Percentiles rank a stretch among this genome's conserved stretches.
Conservation (phyloP, 2,113 vertebrate genomes). For the Anoplopoma fimbria region DNA sequence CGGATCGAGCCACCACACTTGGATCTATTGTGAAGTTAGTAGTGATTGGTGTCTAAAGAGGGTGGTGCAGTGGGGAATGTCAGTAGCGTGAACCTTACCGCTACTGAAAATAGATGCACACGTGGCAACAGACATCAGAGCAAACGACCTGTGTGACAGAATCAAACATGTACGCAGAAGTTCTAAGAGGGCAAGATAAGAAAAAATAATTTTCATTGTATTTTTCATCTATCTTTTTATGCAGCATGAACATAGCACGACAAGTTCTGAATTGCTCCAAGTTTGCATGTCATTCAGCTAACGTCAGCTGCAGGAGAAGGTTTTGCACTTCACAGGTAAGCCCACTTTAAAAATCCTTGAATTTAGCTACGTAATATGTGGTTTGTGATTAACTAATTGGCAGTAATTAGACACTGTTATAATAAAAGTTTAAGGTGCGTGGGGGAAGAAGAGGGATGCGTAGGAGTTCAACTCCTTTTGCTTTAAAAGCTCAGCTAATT, state of each 20-base stretch:
- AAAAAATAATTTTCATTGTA: background rate
- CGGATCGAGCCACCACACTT: background rate
- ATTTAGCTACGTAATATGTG: background rate
- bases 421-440: too few relatives aligned
- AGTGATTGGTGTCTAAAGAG: background rate
- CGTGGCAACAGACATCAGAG: background rate
- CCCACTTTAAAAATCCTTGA: background rate
- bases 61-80: background rate
- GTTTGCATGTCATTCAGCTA: slow-evolving; percentile 27
- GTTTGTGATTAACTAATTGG: background rate
- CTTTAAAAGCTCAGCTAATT: background rate
- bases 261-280: slow-evolving; percentile 33
- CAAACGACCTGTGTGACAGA: background rate
- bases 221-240: background rate
- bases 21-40: background rate
- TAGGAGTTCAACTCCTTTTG: too few relatives aligned
- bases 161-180: background rate
- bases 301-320: slow-evolving; percentile 31
- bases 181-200: background rate
- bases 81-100: background rate
- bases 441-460: too few relatives aligned
- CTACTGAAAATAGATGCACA: background rate
- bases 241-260: slow-evolving; percentile 72
- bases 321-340: slow-evolving; percentile 76
- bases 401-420: background rate